A percentile compares a stretch with the other conserved stretches of the same genome.
Evolutionary conservation across 2,888 invertebrate species (phyloP).

Genomic region (Gibbula magus): DNA sequence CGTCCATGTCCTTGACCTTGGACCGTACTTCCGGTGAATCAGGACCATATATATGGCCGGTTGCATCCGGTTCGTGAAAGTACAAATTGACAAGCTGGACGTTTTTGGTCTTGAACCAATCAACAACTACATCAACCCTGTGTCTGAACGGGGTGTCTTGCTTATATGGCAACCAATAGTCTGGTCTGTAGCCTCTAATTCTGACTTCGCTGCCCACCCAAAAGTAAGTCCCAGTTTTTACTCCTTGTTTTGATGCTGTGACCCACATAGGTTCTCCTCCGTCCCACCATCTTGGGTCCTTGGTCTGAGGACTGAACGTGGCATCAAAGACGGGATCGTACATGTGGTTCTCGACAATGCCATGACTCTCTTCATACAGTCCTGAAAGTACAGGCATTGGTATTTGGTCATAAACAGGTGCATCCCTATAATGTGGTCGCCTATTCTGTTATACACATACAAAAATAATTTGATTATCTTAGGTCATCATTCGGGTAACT

Average conservation of each 20-base stretch:
- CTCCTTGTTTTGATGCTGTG: slow-evolving; percentile 78
- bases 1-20: slow-evolving; percentile 58
- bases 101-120: slow-evolving; percentile 61
- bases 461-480: too few species aligned
- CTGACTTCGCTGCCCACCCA: slow-evolving; percentile 81
- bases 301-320: slow-evolving; percentile 46
- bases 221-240: slow-evolving; percentile 77
- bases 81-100: slow-evolving; percentile 60
- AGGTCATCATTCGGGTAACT: too few species aligned
- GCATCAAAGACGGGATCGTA: slow-evolving; percentile 77
- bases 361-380: slow-evolving; percentile 82
- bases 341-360: slow-evolving; percentile 81
- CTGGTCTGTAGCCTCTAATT: slow-evolving; percentile 76
- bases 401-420: not conserved
- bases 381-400: slow-evolving; percentile 75
- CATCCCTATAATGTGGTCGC: not conserved
- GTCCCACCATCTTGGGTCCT: slow-evolving; percentile 63
- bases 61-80: slow-evolving; percentile 63
- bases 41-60: slow-evolving; percentile 64
- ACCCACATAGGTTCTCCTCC: slow-evolving; percentile 68
- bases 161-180: slow-evolving; percentile 72
- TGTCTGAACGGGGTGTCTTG: slow-evolving; percentile 76
- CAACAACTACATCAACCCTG: slow-evolving; percentile 79
- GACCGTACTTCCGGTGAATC: slow-evolving; percentile 45
- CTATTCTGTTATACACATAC: too few species aligned